Evolutionary conservation across 2,797 vertebrate species (phyloP), one percentile per base, ranked within the genome.

Genomic region (Chromis chromis): DNA sequence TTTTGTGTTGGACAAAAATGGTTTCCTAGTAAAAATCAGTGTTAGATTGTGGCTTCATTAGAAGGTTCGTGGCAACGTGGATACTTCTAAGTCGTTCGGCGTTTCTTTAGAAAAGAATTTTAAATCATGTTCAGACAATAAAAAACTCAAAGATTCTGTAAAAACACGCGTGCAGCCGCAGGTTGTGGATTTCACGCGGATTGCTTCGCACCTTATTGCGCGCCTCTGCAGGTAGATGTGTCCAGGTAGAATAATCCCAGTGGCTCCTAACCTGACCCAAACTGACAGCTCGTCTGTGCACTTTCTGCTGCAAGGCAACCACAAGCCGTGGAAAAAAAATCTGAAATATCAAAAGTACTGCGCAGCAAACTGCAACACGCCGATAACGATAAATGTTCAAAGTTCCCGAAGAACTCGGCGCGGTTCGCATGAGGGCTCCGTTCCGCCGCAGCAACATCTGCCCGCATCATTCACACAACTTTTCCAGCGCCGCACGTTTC

Each of bases 401-500:
- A 46, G 19, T 46, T 73, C 49, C 21, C 12, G 11, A 24, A 14
- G 25, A 60, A 39, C 36, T 0, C 7, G 22, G 6, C 27, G 13
- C 56, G 56, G 14, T 49, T 54, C 48, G 36, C 53, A 4, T 4
- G 48, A 31, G 40, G 25, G 10, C 62, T 46, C 28, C 63, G 39
- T 60, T 3, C 60, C 53, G 53, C 61, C 36, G 62, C 83, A 57
- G 56, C 64, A 70, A 70, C 86, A 83, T 70, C 80, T 62, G 62
- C 36, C 31, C 3, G 63, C 86, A 86, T 78, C 84, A 54, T 46
- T 69, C 12, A 70, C 19, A 36, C 39, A 81, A 82, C 67, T 70
- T 89, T 86, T 72, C 24, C 67, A 33, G 65, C 79, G 74, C 58
- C 0, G 65, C 59, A 12, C 56, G 53, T 40, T 42, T 76, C 92